phyloP scores from a whole-genome alignment of 2,888 invertebrate species.

The Cylindroiulus punctatus region DNA sequence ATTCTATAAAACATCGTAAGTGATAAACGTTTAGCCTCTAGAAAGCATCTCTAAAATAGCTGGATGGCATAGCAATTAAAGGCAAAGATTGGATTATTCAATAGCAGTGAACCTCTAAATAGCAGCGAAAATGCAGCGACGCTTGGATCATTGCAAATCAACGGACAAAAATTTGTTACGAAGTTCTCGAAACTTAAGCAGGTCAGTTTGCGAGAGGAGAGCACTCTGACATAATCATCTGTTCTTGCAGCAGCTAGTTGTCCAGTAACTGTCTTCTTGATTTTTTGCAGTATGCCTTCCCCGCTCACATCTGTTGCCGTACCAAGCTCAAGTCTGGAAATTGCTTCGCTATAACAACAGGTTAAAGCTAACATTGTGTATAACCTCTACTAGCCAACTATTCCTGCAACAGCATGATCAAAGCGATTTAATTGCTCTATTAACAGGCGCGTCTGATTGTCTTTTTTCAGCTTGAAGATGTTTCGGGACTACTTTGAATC shows the following conservation, averaged over 20 bases:
- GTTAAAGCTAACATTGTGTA: not conserved
- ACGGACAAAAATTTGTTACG: not conserved
- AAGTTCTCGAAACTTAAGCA: not conserved
- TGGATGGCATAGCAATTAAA: conserved; percentile 27
- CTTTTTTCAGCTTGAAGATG: not conserved
- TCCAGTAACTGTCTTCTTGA: not conserved
- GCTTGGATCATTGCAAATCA: conserved; percentile 5
- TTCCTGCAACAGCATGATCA: not conserved
- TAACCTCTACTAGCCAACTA: not conserved
- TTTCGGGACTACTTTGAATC: not conserved
- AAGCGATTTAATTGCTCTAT: conserved; percentile 25
- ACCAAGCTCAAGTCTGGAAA: not conserved
- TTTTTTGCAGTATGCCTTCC: not conserved
- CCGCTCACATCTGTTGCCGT: not conserved
- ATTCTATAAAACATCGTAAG: not conserved
- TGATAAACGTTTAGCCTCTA: not conserved
- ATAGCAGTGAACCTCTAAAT: not conserved
- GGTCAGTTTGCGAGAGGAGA: not conserved
- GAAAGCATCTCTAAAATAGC: conserved; percentile 28
- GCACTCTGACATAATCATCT: not conserved
- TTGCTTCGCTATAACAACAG: not conserved
- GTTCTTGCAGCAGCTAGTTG: not conserved
- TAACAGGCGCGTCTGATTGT: conserved; percentile 1
- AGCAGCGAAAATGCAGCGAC: not conserved
- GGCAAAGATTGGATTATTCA: conserved; percentile 34